Evolutionary conservation across 2,113 vertebrate genomes (phyloP).

Genomic region (Dermatemys mawii): DNA sequence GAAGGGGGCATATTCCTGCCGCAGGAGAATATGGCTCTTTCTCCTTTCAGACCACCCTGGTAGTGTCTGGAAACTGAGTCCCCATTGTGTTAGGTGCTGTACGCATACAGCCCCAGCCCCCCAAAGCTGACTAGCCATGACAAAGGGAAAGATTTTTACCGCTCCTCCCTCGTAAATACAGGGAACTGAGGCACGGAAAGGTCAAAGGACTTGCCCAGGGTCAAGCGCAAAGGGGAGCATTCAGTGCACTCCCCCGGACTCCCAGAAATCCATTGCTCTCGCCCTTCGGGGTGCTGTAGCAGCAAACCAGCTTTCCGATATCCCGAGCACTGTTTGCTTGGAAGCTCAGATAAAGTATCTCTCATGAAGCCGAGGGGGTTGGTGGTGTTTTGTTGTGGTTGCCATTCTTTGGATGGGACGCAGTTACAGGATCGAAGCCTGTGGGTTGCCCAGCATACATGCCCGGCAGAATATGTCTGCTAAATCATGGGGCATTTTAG

Average conservation of each 20-base stretch:
- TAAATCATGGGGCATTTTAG: not conserved
- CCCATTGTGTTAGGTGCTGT: not conserved
- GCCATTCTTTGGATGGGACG: no score
- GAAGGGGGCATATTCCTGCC: not conserved
- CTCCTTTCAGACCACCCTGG: not conserved
- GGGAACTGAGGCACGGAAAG: not conserved
- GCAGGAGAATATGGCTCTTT: not conserved
- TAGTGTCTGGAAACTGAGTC: not conserved
- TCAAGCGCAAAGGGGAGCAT: not conserved
- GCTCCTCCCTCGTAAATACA: no score
- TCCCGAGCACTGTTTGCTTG: not conserved
- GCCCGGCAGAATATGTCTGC: not conserved
- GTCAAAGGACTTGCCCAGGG: not conserved
- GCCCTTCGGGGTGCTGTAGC: not conserved
- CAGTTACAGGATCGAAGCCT: not conserved
- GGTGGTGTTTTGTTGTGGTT: not conserved
- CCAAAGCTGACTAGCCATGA: no score
- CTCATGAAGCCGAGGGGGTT: not conserved
- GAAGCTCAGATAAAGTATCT: not conserved
- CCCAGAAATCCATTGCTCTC: not conserved
- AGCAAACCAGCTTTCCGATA: not conserved
- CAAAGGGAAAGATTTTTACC: no score
- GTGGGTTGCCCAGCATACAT: not conserved
- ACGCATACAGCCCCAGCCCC: not conserved
- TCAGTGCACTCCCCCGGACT: not conserved